Conservation (phyloP, 2,888 invertebrate species). For the Thumatha senex region DNA sequence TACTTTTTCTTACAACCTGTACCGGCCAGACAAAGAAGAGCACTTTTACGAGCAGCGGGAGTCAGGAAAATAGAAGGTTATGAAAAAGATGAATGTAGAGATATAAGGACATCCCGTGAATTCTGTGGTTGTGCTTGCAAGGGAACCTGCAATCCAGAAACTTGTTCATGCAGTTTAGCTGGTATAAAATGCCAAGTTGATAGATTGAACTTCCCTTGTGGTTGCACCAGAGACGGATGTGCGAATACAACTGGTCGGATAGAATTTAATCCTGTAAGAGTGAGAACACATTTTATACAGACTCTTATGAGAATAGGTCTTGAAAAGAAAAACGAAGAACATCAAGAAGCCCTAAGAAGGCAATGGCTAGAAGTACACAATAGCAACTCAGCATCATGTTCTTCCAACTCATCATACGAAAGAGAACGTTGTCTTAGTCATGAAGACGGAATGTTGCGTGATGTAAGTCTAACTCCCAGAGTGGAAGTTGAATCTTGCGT, state of each 20-base stretch:
- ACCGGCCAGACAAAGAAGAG: constrained; percentile 94
- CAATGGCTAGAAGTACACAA: constrained; percentile 75
- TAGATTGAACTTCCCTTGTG: constrained; percentile 97
- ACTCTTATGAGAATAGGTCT: constrained; percentile 96
- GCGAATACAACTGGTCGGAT: constrained; percentile 96
- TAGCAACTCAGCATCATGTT: constrained; percentile 57
- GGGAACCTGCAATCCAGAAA: constrained; percentile 97
- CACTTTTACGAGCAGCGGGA: constrained; percentile 95
- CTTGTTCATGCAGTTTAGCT: constrained; percentile 96
- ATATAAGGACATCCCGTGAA: constrained; percentile 95
- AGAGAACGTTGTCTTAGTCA: constrained; percentile 62
- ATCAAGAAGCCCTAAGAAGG: constrained; percentile 69
- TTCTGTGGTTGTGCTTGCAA: constrained; percentile 97
- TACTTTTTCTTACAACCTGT: constrained; percentile 97
- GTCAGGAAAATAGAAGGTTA: constrained; percentile 95
- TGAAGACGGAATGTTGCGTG: constrained; percentile 76
- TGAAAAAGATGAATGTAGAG: constrained; percentile 97
- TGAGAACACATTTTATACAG: constrained; percentile 98
- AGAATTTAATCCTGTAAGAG: constrained; percentile 97
- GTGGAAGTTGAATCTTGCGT: constrained; percentile 86
- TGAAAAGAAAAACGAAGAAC: constrained; percentile 91
- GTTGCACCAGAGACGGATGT: constrained; percentile 97
- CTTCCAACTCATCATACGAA: constrained; percentile 65
- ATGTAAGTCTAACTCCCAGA: constrained; percentile 80
- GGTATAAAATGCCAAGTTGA: constrained; percentile 99